Percentiles rank a stretch among this genome's conserved stretches.
Evolutionary conservation across 1,140 invertebrate species (phyloP).

Genomic region (Carposina sasakii): DNA sequence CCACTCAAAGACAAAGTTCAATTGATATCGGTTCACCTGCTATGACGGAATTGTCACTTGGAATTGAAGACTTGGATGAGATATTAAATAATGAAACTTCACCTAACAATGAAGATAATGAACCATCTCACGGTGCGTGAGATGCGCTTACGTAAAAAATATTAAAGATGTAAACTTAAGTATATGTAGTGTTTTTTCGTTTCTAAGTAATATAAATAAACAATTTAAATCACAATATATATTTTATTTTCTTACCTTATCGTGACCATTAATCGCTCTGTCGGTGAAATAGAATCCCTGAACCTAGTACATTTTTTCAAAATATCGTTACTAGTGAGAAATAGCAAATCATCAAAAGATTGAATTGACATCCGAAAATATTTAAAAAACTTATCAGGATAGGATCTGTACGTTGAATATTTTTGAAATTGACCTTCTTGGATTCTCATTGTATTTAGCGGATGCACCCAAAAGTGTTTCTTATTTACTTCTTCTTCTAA

Average conservation of each 20-base stretch:
- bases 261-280: background rate
- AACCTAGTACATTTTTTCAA: constrained; percentile 5
- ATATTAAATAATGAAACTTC: background rate
- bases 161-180: background rate
- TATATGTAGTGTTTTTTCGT: background rate
- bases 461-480: constrained; percentile 3
- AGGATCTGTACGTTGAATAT: constrained; percentile 1
- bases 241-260: constrained; percentile 5
- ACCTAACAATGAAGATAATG: background rate
- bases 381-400: constrained; percentile 1
- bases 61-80: constrained; percentile 1
- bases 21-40: background rate
- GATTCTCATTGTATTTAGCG: background rate
- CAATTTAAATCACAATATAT: background rate
- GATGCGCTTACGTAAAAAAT: background rate
- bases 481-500: constrained; percentile 3
- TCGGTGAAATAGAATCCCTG: constrained; percentile 4
- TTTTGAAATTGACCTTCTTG: constrained; percentile 4
- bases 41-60: background rate
- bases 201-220: constrained; percentile 1
- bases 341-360: background rate
- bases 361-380: constrained; percentile 6
- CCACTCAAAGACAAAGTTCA: background rate
- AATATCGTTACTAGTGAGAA: constrained; percentile 2
- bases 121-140: background rate